These are phyloP conservation scores for Eonycteris spelaea DNA, from an alignment of 2,113 vertebrate species.

Conservation along the genomic window DNA sequence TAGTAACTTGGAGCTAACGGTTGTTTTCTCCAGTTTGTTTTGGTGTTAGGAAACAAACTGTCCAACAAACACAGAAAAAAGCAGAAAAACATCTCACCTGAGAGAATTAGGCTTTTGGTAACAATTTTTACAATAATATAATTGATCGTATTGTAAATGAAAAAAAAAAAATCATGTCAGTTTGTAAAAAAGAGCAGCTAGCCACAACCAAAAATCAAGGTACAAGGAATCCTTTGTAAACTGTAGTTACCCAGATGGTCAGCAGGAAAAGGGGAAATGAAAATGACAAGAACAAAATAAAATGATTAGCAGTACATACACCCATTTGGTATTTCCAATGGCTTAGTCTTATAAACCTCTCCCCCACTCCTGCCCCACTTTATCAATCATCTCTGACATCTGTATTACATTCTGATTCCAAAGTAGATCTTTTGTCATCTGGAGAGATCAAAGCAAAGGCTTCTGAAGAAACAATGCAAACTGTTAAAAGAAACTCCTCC, in stretches of 20 bases:
- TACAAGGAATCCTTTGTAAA: constrained; percentile 62
- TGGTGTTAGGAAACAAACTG: not conserved
- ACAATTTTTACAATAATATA: not conserved
- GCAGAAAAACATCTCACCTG: not conserved
- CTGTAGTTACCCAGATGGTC: constrained; percentile 71
- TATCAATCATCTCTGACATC: constrained; percentile 82
- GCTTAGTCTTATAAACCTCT: constrained; percentile 45
- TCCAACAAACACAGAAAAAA: not conserved
- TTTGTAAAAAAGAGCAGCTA: not conserved
- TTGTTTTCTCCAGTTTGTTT: not conserved
- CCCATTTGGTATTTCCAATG: constrained; percentile 74
- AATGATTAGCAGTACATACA: constrained; percentile 68
- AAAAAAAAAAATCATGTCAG: not conserved
- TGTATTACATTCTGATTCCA: constrained; percentile 83
- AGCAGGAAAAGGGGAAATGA: not conserved
- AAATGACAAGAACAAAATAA: constrained; percentile 51
- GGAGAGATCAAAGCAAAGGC: constrained; percentile 77
- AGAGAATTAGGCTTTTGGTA: not conserved
- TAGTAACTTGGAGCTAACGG: not conserved
- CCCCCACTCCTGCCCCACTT: not conserved
- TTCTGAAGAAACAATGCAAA: constrained; percentile 64
- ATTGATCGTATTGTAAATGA: not conserved
- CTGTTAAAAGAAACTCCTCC: constrained; percentile 56
- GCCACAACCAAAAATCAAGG: constrained; percentile 75
- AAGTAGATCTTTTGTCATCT: constrained; percentile 79